Conservation (phyloP, 92 coral and sea anemone genomes). For the Porites rus region DNA sequence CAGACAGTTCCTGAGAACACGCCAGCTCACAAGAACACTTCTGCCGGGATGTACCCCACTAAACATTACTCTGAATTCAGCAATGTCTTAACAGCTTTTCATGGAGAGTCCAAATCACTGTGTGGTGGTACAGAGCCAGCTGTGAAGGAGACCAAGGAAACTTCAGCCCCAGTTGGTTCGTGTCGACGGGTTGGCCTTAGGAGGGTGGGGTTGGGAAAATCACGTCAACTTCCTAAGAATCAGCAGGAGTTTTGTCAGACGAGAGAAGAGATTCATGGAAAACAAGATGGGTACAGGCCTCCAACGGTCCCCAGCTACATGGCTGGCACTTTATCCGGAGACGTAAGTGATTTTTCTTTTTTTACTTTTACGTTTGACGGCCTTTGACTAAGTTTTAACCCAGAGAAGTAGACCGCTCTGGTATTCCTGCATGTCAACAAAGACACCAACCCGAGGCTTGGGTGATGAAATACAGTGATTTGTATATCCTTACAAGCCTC, state of each 20-base stretch:
- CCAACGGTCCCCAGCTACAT: slow-evolving; percentile 16
- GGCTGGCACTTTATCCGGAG: background rate
- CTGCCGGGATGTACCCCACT: background rate
- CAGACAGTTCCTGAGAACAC: background rate
- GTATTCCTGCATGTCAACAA: too few species aligned
- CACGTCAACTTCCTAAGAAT: background rate
- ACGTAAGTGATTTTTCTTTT: slow-evolving; percentile 15
- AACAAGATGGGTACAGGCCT: slow-evolving; percentile 11
- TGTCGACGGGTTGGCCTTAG: slow-evolving; percentile 28
- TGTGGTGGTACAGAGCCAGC: background rate
- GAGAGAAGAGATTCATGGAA: background rate
- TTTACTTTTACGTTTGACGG: too few species aligned
- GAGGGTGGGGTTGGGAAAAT: slow-evolving; percentile 28
- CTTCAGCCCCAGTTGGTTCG: background rate
- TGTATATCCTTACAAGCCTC: too few species aligned
- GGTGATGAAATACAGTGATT: too few species aligned
- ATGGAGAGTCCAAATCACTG: background rate
- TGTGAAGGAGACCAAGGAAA: background rate
- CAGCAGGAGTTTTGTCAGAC: background rate
- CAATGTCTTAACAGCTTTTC: background rate
- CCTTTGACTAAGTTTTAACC: too few species aligned
- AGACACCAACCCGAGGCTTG: too few species aligned
- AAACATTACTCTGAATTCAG: background rate
- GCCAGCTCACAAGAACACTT: background rate
- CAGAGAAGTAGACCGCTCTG: too few species aligned